Base-by-base conservation (phyloP, 2,113 vertebrate genomes). In the zebrafish (Danio rerio) region DNA sequence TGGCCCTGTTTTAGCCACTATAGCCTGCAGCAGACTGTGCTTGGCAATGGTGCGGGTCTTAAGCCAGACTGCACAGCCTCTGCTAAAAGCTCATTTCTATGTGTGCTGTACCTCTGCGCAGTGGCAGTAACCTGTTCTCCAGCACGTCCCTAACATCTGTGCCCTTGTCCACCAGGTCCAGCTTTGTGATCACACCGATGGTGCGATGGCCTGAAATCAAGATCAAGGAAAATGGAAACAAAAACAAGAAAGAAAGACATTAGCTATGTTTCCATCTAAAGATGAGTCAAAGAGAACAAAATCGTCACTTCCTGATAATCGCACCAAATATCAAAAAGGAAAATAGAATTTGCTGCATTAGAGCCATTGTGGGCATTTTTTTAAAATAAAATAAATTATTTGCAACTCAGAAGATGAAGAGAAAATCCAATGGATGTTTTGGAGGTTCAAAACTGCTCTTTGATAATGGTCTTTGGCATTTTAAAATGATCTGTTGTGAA, bases 91-190 rank as follows among this genome's bases (percentile, higher is more conserved):
- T 45, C 43, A 61, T 76, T 47, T 20, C 56, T 61, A 61, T 50
- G 43, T 31, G 13, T 3, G 9, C 75, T 84, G 15, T 91, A 97
- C 96, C 96, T 94, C 97, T 94, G 75, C 95, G 95, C 71, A 98
- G 94, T 84, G 97, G 97, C 20, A 98, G 95, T 52, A 99, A 84
- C 75, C 94, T 95, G 91, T 99, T 99, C 92, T 99, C 96, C 7
- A 98, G 90, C 61, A 98, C 92, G 47, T 96, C 92, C 87, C 91
- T 91, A 86, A 96, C 96, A 87, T 98, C 93, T 3, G 97, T 98
- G 80, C 97, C 97, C 90, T 96, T 92, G 88, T 98, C 96, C 96
- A 98, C 98, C 81, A 99, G 93, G 90, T 98, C 97, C 88, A 99
- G 88, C 79, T 97, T 98, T 81, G 97, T 99, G 90, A 98, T 97